Base-by-base conservation (phyloP, 2,113 vertebrate species). In the Xenopus laevis region DNA sequence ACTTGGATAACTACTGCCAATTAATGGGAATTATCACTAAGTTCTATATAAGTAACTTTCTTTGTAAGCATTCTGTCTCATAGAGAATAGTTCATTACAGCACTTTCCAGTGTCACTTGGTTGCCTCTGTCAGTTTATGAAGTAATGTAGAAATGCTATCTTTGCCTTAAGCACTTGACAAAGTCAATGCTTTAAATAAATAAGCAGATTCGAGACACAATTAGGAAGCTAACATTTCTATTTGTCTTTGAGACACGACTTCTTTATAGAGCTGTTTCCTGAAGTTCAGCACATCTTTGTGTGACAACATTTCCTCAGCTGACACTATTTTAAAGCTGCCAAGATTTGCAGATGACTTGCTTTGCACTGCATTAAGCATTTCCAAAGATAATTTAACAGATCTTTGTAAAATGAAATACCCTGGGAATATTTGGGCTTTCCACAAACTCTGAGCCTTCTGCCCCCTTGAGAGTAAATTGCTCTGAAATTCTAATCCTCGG, bases 201-300 rank as follows among this genome's bases (percentile, higher is more conserved):
- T 67, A 67, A 64, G 61, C 27, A 64, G 30, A 40, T 11, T 60
- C 58, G 10, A 21, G 20, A 60, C 58, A 60, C 58, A 21, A 47
- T 73, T 70, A 82, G 47, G 79, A 23, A 79, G 53, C 68, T 71
- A 72, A 71, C n/a, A 83, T 71, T 3, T 82, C 80, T 57, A 75
- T 75, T 58, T 0, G 59, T 72, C 67, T 85, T 57, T 68, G 84
- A 66, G 80, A 71, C 75, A 13, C 18, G 71, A 98, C 90, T 79
- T 95, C 90, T 7, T 90, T 74, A 78, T 88, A 84, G 23, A 98
- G 88, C 52, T 84, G 78, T 50, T 85, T 89, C 80, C 96, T 93
- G 9, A 95, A 94, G 70, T 76, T 82, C 78, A 96, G 47, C 96
- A 97, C 98, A 77, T 91, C 89, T 83, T 98, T 98, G 78, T 72